Conservation (phyloP, 2,888 invertebrate genomes). For the Chrysodeixis includens region DNA sequence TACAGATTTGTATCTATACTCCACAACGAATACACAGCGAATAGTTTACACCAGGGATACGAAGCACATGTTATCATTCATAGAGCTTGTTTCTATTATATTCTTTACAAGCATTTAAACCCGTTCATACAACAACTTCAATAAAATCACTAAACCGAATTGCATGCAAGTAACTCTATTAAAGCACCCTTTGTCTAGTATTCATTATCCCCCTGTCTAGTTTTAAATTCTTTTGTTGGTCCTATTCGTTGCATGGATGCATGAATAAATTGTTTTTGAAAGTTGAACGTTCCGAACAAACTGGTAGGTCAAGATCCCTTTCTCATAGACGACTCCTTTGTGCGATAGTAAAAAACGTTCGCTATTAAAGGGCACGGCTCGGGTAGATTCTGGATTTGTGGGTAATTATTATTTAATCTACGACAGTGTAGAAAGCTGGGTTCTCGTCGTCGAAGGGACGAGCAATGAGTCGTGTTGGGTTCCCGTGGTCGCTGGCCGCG, state of each 20-base stretch:
- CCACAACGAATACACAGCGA: constrained; percentile 42
- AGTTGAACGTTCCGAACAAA: constrained; percentile 83
- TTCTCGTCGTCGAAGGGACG: constrained; percentile 50
- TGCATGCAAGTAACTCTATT: constrained; percentile 87
- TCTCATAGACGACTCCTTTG: constrained; percentile 87
- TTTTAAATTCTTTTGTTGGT: constrained; percentile 87
- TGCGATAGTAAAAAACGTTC: constrained; percentile 85
- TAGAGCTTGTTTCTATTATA: constrained; percentile 49
- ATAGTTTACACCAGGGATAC: constrained; percentile 28
- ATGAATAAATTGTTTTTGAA: constrained; percentile 88
- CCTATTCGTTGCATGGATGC: constrained; percentile 84
- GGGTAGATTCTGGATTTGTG: constrained; percentile 74
- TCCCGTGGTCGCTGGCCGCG: constrained; percentile 59
- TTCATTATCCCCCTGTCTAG: constrained; percentile 88
- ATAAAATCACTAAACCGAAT: constrained; percentile 78
- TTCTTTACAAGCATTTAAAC: constrained; percentile 53
- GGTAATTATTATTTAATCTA: constrained; percentile 75
- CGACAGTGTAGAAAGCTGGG: constrained; percentile 47
- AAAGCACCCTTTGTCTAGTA: constrained; percentile 86
- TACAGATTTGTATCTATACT: constrained; percentile 35
- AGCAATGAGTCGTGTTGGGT: constrained; percentile 33
- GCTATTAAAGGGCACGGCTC: constrained; percentile 85
- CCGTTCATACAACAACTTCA: constrained; percentile 67
- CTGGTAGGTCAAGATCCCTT: constrained; percentile 89
- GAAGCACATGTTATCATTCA: constrained; percentile 45